Percentiles rank a stretch among this genome's conserved stretches.
Evolutionary conservation across 2,113 vertebrate species (phyloP).

Genomic region (Mirounga angustirostris): DNA sequence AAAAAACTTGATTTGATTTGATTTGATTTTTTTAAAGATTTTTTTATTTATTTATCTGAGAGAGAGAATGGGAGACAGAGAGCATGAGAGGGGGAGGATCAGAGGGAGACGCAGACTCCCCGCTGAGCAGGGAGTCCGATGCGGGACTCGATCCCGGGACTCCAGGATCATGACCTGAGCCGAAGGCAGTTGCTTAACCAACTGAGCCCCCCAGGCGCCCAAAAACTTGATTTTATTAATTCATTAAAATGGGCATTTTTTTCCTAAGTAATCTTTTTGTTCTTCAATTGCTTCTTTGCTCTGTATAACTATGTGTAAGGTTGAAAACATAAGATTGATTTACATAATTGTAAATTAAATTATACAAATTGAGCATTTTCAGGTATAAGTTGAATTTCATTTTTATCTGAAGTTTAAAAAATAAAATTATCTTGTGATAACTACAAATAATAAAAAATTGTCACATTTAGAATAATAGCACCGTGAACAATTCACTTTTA

Average conservation of each 20-base stretch:
- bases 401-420: not conserved
- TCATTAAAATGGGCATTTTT: not conserved
- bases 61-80: no score
- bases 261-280: not conserved
- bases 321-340: not conserved
- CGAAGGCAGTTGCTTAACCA: no score
- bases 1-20: not conserved
- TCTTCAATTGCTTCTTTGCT: not conserved
- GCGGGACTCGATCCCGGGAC: no score
- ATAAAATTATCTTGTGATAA: not conserved
- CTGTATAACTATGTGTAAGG: not conserved
- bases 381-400: not conserved
- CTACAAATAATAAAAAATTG: not conserved
- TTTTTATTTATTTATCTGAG: no score
- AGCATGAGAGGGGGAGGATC: no score
- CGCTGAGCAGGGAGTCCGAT: no score
- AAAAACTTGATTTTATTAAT: not conserved
- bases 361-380: not conserved
- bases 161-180: no score
- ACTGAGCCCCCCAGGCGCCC: no score
- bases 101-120: no score
- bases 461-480: not conserved
- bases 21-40: no score
- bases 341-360: slow-evolving; percentile 8
- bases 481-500: not conserved